These are phyloP conservation scores for Forbesichthys agassizii DNA, from an alignment of 2,113 vertebrate genomes.

Conservation along the genomic window DNA sequence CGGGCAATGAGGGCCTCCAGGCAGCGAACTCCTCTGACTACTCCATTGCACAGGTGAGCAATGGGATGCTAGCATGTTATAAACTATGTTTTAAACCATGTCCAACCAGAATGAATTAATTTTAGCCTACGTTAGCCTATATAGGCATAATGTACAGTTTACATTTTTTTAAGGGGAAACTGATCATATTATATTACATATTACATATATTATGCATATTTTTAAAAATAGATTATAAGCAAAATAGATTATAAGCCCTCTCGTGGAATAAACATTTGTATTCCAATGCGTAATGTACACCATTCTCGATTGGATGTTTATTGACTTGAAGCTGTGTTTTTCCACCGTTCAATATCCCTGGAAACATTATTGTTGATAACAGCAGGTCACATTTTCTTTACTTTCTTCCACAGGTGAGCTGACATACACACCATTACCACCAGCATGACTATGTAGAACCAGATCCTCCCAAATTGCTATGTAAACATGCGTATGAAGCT, in stretches of 20 bases:
- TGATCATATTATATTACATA: too few species aligned
- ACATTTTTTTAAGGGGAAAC: too few species aligned
- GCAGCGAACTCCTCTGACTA: constrained; percentile 98
- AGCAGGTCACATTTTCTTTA: constrained; percentile 30
- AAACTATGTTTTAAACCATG: too few species aligned
- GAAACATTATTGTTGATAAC: not conserved
- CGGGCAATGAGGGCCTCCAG: constrained; percentile 96
- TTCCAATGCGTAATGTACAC: too few species aligned
- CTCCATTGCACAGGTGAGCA: constrained; percentile 93
- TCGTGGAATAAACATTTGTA: too few species aligned
- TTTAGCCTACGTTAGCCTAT: too few species aligned
- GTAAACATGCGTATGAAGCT: constrained; percentile 38
- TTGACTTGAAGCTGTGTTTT: not conserved
- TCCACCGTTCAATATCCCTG: not conserved
- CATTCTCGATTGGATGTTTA: too few species aligned
- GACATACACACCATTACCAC: constrained; percentile 49
- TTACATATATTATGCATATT: too few species aligned
- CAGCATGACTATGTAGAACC: constrained; percentile 25
- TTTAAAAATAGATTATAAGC: too few species aligned
- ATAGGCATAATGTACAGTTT: too few species aligned
- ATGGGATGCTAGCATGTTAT: not conserved
- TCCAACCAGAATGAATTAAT: too few species aligned
- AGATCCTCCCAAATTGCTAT: constrained; percentile 46
- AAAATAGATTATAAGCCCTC: too few species aligned
- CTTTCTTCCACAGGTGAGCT: constrained; percentile 49